Evolutionary conservation across 2,113 vertebrate species (phyloP).

Genomic region (Leucosticte australis): DNA sequence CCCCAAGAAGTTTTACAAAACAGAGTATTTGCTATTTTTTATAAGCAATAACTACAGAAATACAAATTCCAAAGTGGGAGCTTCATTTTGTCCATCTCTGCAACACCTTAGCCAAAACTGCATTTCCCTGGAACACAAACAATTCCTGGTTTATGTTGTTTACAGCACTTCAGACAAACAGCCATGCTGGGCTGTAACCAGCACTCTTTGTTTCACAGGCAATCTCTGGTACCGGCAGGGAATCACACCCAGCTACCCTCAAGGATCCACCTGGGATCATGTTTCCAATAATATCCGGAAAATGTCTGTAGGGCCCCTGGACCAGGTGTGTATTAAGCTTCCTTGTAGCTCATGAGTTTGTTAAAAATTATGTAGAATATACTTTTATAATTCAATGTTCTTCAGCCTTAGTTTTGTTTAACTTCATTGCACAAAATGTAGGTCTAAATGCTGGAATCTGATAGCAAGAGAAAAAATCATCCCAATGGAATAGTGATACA

Average conservation of each 20-base stretch:
- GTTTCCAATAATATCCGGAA: constrained; percentile 94
- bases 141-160: background rate
- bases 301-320: constrained; percentile 90
- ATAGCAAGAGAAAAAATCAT: background rate
- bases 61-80: background rate
- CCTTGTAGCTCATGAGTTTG: background rate
- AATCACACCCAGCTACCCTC: constrained; percentile 91
- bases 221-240: constrained; percentile 92
- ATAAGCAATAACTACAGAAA: background rate
- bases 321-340: constrained; percentile 82
- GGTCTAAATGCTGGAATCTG: background rate
- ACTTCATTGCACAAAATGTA: background rate
- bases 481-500: background rate
- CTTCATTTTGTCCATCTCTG: background rate
- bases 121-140: background rate
- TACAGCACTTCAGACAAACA: background rate
- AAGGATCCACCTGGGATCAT: constrained; percentile 91
- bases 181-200: background rate
- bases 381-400: background rate
- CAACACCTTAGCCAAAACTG: background rate
- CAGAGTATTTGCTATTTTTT: background rate
- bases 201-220: constrained; percentile 65
- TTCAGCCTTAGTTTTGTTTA: background rate
- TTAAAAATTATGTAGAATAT: background rate
- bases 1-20: background rate